A percentile compares a stretch with the other conserved stretches of the same genome.
Conservation (phyloP, 2,888 invertebrate genomes). For the Phaedon cochleariae region DNA sequence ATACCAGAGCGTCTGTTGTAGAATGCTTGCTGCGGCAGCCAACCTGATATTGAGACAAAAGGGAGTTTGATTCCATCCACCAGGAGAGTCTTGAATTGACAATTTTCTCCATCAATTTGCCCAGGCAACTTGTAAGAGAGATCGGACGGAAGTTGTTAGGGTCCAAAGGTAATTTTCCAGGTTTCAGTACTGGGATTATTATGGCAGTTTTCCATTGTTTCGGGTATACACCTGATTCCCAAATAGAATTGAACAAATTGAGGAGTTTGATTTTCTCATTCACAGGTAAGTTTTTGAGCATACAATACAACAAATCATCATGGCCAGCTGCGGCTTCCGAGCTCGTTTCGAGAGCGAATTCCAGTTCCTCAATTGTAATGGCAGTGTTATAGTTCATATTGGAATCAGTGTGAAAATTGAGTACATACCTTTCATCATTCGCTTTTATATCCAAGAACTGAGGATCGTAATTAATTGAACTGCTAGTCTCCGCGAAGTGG, state of each 20-base stretch:
- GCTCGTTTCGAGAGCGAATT: constrained; percentile 1
- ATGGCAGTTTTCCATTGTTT: constrained; percentile 15
- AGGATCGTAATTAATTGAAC: background rate
- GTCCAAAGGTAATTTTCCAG: too few species aligned
- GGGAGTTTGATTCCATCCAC: constrained; percentile 13
- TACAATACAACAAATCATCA: background rate
- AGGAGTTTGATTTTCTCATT: too few species aligned
- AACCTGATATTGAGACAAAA: constrained; percentile 4
- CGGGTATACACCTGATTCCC: constrained; percentile 9
- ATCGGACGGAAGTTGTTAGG: constrained; percentile 22
- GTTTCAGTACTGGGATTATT: constrained; percentile 21
- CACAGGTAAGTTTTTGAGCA: background rate
- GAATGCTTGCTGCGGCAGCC: constrained; percentile 12
- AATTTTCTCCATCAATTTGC: constrained; percentile 28
- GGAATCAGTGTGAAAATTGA: background rate
- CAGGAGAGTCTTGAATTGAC: constrained; percentile 17
- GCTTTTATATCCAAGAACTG: constrained; percentile 1
- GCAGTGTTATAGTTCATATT: background rate
- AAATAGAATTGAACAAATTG: background rate
- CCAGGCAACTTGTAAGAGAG: constrained; percentile 19
- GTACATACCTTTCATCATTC: background rate
- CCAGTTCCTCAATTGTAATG: constrained; percentile 4
- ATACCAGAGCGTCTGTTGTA: constrained; percentile 9
- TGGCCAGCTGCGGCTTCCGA: background rate
- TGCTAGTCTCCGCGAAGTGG: constrained; percentile 1